Base-by-base conservation (phyloP, 2,797 vertebrate genomes). In the Thamnophis elegans region DNA sequence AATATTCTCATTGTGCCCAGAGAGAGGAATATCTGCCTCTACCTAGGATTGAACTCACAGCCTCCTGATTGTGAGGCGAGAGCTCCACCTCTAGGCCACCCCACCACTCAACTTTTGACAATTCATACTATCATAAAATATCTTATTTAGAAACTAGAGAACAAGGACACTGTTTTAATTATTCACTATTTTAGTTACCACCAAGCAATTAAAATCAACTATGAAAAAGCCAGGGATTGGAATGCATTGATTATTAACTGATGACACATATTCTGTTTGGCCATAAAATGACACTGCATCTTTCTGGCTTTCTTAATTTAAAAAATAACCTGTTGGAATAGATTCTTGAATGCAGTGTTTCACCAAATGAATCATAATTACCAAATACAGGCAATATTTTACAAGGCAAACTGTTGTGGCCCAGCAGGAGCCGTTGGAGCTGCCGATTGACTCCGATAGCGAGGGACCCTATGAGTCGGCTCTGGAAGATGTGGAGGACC, bases 181-280 rank as follows among this genome's bases (percentile, higher is more conserved):
- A 42, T 62, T 47, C 13, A 90, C 5, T 13, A 20, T 56, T 85
- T 22, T 89, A 85, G 0, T 22, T 78, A 65, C 20, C 91, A 59
- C 8, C 13, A 32, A 28, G 28, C 0, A 89, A n/a, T 87, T 92
- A 87, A 62, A 92, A 58, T 22, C 25, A 0, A 87, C 85, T 85
- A 86, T 94, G 88, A 42, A 65, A 65, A 88, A 94, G 89, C 82
- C 1, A 32, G 1, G 89, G 36, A 54, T 4, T 94, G 59, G 89
- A 94, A 95, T 51, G 82, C 54, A 36, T 55, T 95, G 94, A 95
- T 54, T 95, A 90, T 89, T 91, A 93, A 89, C 87, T 92, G 95
- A 91, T 92, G 94, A 94, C 91, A 96, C 92, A 0, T 0, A 0
- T 47, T 47, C 89, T 90, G 85, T 85, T 56, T 68, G 53, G 90